A percentile compares a stretch with the other conserved stretches of the same genome.
Evolutionary conservation across 2,888 invertebrate genomes (phyloP).

Genomic region (Macroteleia sp.): DNA sequence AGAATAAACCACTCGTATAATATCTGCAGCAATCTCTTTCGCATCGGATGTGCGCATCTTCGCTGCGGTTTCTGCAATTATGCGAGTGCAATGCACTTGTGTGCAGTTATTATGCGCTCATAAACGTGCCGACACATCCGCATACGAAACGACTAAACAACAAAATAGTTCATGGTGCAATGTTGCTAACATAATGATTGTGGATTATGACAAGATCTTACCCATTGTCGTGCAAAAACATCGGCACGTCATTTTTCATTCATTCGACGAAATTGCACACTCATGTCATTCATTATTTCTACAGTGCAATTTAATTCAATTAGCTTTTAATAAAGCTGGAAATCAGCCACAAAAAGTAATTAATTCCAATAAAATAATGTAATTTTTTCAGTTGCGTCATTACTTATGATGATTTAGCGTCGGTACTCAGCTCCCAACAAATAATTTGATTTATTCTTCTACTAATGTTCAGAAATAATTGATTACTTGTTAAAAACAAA

Average conservation of each 20-base stretch:
- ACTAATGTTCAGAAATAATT: slow-evolving; percentile 6
- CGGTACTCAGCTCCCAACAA: slow-evolving; percentile 14
- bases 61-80: slow-evolving; percentile 21
- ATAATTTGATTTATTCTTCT: slow-evolving; percentile 32
- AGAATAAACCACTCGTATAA: slow-evolving; percentile 19
- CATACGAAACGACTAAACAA: slow-evolving; percentile 32
- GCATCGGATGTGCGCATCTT: slow-evolving; percentile 40
- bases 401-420: slow-evolving; percentile 11
- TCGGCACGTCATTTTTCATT: not conserved
- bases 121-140: slow-evolving; percentile 36
- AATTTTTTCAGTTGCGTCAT: slow-evolving; percentile 7
- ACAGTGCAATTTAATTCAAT: slow-evolving; percentile 15
- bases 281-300: not conserved
- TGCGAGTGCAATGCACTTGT: slow-evolving; percentile 38
- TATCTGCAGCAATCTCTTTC: slow-evolving; percentile 24
- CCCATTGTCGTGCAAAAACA: slow-evolving; percentile 17
- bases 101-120: slow-evolving; percentile 29
- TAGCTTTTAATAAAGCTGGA: slow-evolving; percentile 22
- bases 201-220: slow-evolving; percentile 21
- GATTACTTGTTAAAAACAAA: slow-evolving; percentile 14
- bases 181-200: slow-evolving; percentile 6
- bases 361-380: slow-evolving; percentile 16
- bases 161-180: slow-evolving; percentile 43
- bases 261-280: not conserved
- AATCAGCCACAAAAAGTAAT: slow-evolving; percentile 16